Evolutionary conservation across 2,113 vertebrate genomes (phyloP), one percentile per base, ranked within the genome.

Genomic region (Coregonus clupeaformis): DNA sequence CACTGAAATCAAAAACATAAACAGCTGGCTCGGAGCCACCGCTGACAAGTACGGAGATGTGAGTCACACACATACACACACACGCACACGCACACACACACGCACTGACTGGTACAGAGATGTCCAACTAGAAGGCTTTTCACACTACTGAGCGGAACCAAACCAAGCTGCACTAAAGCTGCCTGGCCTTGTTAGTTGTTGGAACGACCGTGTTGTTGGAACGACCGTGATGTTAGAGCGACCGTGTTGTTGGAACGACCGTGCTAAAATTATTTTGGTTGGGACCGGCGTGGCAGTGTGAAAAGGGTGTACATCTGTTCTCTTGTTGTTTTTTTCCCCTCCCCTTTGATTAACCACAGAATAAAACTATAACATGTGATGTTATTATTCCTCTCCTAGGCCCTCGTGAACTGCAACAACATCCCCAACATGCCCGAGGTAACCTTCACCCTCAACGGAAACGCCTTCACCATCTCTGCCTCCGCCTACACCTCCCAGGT

Each of bases 381-480:
- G 47, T 75, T 13, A 79, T 62, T 52, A 24, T 70, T 59, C 72
- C 24, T 71, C 66, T 77, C 20, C 45, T 73, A 92, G 90, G 47
- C 75, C 29, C 59, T 0, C 49, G 88, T 93, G 66, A 85, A 71
- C 84, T 92, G 91, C 77, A 82, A 84, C 69, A 88, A 84, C 62
- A 47, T 91, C 55, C n/a, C 30, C 25, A 89, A 1, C 79, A 88
- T 91, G 87, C 88, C 90, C 25, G 82, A 84, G 0, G 69, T 92
- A 74, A 89, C 87, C n/a, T 90, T 93, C 78, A 87, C 68, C 72
- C 73, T 92, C 65, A 87, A 86, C 12, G 84, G 87, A 80, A 1
- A 86, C 0, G 1, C 81, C 60, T 90, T 91, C 76, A 84, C 79
- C 18, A 7, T 90, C 42, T 76, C 86, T 24, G 70, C 86, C 9